Conservation (phyloP, 1,140 invertebrate genomes). For the Drosophila tristis region DNA sequence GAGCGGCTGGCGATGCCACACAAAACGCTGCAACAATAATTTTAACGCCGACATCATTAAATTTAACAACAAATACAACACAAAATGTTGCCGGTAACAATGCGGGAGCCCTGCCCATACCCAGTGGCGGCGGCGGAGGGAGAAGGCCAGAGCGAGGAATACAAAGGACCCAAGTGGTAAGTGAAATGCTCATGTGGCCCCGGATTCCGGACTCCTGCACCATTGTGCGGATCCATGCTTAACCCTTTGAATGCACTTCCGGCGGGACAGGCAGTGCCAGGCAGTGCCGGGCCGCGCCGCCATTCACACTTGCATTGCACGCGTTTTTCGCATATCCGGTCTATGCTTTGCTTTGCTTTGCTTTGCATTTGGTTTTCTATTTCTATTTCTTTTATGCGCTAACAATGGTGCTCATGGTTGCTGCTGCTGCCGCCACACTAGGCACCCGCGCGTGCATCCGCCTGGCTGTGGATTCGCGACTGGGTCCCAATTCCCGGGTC, state of each 20-base stretch:
- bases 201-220: conserved; percentile 6
- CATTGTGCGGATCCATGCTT: conserved; percentile 63
- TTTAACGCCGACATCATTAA: conserved; percentile 83
- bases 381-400: conserved; percentile 59
- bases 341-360: conserved; percentile 38
- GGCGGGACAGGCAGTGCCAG: conserved; percentile 37
- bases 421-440: conserved; percentile 36
- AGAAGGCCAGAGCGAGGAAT: conserved; percentile 46
- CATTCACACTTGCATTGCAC: conserved; percentile 70
- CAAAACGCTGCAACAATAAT: conserved; percentile 81
- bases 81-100: conserved; percentile 59
- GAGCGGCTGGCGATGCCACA: conserved; percentile 30
- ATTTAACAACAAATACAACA: conserved; percentile 79
- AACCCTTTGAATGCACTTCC: conserved; percentile 80
- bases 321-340: conserved; percentile 77
- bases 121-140: not conserved
- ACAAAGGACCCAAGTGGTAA: conserved; percentile 81
- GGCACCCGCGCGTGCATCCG: conserved; percentile 56
- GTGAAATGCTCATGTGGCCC: conserved; percentile 67
- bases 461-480: conserved; percentile 14
- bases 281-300: conserved; percentile 10
- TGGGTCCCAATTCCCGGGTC: conserved; percentile 7
- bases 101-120: conserved; percentile 12
- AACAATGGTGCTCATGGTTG: conserved; percentile 53
- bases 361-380: conserved; percentile 30